phyloP scores from a whole-genome alignment of 2,797 vertebrate species.

The Crax fasciolata region DNA sequence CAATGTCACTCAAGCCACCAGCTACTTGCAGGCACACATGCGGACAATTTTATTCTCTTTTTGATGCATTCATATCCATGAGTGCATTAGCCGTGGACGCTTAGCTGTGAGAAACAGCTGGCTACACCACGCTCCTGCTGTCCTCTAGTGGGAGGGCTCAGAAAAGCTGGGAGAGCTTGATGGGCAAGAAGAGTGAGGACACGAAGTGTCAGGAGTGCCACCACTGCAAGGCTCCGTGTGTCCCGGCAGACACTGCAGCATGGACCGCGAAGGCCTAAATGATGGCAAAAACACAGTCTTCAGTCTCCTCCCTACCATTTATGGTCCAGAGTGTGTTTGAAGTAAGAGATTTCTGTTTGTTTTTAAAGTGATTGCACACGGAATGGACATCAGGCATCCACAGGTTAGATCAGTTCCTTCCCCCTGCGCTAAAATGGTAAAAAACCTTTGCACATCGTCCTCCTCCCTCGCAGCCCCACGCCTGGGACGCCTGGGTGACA shows the following conservation, averaged over 20 bases:
- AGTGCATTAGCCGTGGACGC: fast-evolving
- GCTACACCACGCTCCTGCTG: neutral
- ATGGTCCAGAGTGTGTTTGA: neutral
- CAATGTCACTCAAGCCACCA: neutral
- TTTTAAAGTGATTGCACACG: neutral
- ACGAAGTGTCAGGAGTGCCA: fast-evolving
- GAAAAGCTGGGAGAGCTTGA: neutral
- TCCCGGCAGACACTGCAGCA: fast-evolving
- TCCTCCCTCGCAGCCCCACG: neutral
- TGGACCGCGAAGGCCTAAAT: fast-evolving
- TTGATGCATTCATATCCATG: fast-evolving
- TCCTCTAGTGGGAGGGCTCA: neutral
- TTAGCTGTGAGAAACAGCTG: neutral
- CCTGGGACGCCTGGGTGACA: neutral
- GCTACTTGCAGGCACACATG: neutral
- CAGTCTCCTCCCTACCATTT: neutral
- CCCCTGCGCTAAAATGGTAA: neutral
- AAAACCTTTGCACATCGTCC: neutral
- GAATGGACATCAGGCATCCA: neutral
- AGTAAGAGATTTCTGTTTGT: fast-evolving
- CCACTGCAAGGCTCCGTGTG: fast-evolving
- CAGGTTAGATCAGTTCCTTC: neutral
- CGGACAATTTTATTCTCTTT: fast-evolving
- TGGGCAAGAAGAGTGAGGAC: neutral
- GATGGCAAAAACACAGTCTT: fast-evolving